Evolutionary conservation across 1,140 invertebrate species (phyloP).

Genomic region (Anadara kagoshimensis): DNA sequence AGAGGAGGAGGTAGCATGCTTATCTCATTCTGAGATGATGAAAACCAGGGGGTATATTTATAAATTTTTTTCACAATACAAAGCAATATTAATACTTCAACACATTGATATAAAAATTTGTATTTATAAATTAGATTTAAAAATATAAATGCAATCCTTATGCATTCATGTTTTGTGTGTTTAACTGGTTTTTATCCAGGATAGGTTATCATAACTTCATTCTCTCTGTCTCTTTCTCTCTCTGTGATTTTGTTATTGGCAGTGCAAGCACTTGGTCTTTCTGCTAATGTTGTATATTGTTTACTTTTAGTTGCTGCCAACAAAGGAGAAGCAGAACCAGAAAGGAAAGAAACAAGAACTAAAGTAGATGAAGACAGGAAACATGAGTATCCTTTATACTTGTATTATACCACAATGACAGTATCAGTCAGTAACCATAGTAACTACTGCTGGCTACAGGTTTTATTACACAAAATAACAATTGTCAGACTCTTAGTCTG

Average conservation of each 20-base stretch:
- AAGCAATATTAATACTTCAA: too few relatives aligned
- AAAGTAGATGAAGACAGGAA: conserved; percentile 99
- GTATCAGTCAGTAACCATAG: neutral
- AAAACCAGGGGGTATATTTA: neutral
- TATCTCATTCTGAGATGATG: too few relatives aligned
- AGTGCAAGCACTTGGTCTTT: too few relatives aligned
- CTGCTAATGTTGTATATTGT: neutral
- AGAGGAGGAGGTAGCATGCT: too few relatives aligned
- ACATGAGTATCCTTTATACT: conserved; percentile 83
- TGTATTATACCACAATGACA: neutral
- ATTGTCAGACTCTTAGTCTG: neutral
- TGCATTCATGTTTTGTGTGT: neutral
- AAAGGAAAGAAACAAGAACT: conserved; percentile 96
- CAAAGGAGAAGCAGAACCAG: conserved; percentile 98
- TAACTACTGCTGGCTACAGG: too few relatives aligned
- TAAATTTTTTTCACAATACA: neutral
- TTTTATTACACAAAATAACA: neutral
- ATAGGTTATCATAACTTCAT: too few relatives aligned
- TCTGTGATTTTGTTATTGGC: too few relatives aligned
- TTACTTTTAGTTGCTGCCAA: conserved; percentile 83
- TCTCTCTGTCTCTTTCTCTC: too few relatives aligned
- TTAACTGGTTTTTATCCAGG: too few relatives aligned
- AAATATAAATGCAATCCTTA: neutral
- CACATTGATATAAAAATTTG: too few relatives aligned
- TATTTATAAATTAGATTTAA: too few relatives aligned